Evolutionary conservation across 23 tunicate species (phyloP), one percentile per base, ranked within the genome.

Genomic region (Phallusia fumigata): DNA sequence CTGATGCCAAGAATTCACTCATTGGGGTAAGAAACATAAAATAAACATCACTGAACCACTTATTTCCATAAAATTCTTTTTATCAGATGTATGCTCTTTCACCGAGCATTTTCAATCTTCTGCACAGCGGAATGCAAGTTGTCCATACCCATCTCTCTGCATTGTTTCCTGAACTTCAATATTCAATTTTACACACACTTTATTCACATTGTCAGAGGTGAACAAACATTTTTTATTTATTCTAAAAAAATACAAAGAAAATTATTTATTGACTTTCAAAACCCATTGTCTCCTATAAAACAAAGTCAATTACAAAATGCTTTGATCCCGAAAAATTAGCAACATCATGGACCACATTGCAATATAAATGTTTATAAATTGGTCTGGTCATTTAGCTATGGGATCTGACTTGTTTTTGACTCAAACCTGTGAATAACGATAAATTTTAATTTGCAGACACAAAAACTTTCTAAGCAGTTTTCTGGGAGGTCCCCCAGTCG

Each of bases 121-220:
- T 94, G 65, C 94, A 82, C 65, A 31, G 74, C 33, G 84, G 81
- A n/a, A 47, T 89, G 19, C 64, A 75, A 35, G 74, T 83, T 3
- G 86, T 89, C 22, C 90, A 87, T 74, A 50, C 78, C 1, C 85
- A 80, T 36, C 79, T 92, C 30, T 52, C 94, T 18, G 64, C 90
- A 12, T 53, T 82, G 12, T 58, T 78, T n/a, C 97, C 95, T 19
- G 50, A 79, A 24, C 76, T 94, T 30, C 98, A 94, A 53, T 88
- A 89, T 65, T 78, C 88, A 0, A 78, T 94, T 26, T 49, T 94
- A 18, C 84, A 82, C 31, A 84, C 82, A 21, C 79, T 94, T 49
- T 86, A 89, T 85, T 94, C 98, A 21, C 98, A 94, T 51, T 94
- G 98, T 87, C 98, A 94, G 79, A 81, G 98, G 98, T 94, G 35